Base-by-base conservation (phyloP, 2,113 vertebrate genomes). In the Brevimyrus niger region DNA sequence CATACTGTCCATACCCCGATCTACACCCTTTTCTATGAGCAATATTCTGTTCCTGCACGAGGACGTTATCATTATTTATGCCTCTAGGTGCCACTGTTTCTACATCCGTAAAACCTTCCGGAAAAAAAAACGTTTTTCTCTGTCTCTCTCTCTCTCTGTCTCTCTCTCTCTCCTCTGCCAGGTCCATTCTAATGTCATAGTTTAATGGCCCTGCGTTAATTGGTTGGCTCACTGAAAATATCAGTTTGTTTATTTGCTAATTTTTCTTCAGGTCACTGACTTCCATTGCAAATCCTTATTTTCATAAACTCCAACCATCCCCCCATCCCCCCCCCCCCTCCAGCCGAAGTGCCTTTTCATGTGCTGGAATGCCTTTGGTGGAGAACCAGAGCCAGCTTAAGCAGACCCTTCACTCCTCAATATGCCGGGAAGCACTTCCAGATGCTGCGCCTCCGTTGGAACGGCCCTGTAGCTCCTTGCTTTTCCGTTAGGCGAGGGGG, bases 31-130 rank as follows among this genome's bases (percentile, higher is more conserved):
- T 27, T 3, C n/a, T 13, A 31, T 13, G 0, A 31, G 61, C 10
- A 11, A 69, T 69, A 35, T 19, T 35, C 82, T 38, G 3, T 85
- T 46, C 9, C 21, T 85, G 19, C 42, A 27, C 17, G 3, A 46
- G 15, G 44, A n/a, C 1, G 38, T 69, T 17, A 87, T 58, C 19
- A 76, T 46, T 23, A 9, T 9, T 50, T 42, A 1, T 44, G 44
- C 90, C 94, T 91, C 93, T 93, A 94, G 94, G 61, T 93, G 94
- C 90, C 93, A 91, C 93, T 95, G 90, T 89, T 89, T 4, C 89
- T 73, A 91, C 89, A 93, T 48, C 55, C 21, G 13, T 3, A 44
- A 82, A 27, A n/a, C n/a, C 51, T 8, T 88, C 1, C 6, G 7
- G 0, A 55, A 88, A 69, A 31, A 15, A 38, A 31, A 31, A 31